Evolutionary conservation across 2,888 invertebrate genomes (phyloP).

Genomic region (Nemapogon koenigi): DNA sequence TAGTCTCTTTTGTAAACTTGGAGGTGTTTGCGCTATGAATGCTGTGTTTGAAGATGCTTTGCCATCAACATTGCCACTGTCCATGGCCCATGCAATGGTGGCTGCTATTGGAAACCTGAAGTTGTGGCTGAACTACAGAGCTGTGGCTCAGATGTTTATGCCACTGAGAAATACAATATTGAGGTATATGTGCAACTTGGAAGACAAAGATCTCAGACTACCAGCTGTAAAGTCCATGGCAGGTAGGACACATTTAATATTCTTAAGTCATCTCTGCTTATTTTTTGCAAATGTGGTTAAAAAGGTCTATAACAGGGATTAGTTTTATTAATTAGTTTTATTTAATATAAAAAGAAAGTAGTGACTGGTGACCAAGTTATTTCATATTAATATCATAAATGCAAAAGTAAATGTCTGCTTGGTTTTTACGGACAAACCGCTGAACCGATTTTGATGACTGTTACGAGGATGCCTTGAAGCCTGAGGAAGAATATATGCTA

Average conservation of each 20-base stretch:
- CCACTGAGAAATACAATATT: conserved; percentile 87
- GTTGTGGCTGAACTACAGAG: conserved; percentile 91
- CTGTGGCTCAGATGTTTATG: conserved; percentile 87
- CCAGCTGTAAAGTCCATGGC: conserved; percentile 93
- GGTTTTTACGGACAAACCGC: too few relatives aligned
- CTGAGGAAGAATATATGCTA: too few relatives aligned
- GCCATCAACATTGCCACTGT: conserved; percentile 79
- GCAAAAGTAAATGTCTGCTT: too few relatives aligned
- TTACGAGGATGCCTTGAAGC: too few relatives aligned
- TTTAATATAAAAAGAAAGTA: too few relatives aligned
- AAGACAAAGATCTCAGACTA: conserved; percentile 88
- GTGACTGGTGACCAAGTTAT: too few relatives aligned
- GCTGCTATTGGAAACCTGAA: conserved; percentile 92
- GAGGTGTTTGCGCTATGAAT: conserved; percentile 87
- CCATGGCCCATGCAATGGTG: conserved; percentile 91
- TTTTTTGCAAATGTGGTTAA: too few relatives aligned
- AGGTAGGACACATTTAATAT: conserved; percentile 55
- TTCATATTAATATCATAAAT: too few relatives aligned
- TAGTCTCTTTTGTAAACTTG: conserved; percentile 90
- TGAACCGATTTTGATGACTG: too few relatives aligned
- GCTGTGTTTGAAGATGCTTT: conserved; percentile 81
- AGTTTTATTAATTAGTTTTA: background rate
- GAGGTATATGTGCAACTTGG: conserved; percentile 91
- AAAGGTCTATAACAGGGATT: background rate
- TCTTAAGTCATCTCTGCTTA: background rate